These are phyloP conservation scores for Sebastes trivittatus DNA, from an alignment of 2,797 vertebrate genomes.

Conservation along the genomic window DNA sequence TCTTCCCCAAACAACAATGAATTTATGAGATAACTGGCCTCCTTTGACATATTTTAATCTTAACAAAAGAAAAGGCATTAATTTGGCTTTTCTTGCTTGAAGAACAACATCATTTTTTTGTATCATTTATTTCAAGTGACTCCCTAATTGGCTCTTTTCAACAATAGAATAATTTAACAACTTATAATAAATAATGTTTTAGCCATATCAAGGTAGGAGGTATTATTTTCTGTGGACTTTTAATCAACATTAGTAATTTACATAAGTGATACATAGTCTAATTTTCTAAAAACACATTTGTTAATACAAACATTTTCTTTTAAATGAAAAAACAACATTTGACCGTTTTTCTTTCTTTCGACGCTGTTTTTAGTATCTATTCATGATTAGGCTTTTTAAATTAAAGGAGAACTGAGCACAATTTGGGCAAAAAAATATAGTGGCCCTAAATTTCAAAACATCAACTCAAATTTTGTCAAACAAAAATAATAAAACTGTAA, in stretches of 20 bases:
- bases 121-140: not conserved
- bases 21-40: not conserved
- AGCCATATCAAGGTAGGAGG: not conserved
- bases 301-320: not conserved
- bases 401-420: no score
- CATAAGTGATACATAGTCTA: not conserved
- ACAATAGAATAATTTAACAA: not conserved
- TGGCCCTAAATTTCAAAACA: no score
- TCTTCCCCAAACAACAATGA: not conserved
- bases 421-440: no score
- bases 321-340: not conserved
- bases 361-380: not conserved
- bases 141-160: constrained; percentile 4
- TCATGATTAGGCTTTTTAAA: not conserved
- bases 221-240: not conserved
- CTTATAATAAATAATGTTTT: not conserved
- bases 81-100: not conserved
- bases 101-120: not conserved
- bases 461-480: not conserved
- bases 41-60: not conserved
- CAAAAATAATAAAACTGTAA: not conserved
- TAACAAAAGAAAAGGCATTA: not conserved
- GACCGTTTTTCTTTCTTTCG: not conserved
- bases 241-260: not conserved
- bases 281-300: not conserved